These are phyloP conservation scores for Sesamia nonagrioides DNA, from an alignment of 1,140 invertebrate genomes.

Conservation along the genomic window DNA sequence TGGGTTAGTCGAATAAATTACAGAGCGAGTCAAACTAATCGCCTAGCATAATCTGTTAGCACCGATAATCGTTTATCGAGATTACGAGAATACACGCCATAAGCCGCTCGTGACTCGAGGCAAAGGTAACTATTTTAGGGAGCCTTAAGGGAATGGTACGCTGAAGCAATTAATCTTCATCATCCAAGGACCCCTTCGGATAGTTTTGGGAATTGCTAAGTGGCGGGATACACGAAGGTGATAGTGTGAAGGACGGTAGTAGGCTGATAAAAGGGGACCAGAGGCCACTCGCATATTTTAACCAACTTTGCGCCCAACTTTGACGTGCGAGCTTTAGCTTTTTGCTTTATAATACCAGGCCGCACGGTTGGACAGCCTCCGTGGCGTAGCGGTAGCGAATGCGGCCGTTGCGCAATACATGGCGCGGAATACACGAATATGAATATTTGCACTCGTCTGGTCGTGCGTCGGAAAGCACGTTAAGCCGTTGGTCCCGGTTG, in stretches of 20 bases:
- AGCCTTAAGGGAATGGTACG: slow-evolving; percentile 38
- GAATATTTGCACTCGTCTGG: too few relatives aligned
- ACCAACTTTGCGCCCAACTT: neutral
- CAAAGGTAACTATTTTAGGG: slow-evolving; percentile 30
- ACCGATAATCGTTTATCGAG: slow-evolving; percentile 31
- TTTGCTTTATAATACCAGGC: too few relatives aligned
- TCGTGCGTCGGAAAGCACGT: too few relatives aligned
- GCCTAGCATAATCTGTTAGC: neutral
- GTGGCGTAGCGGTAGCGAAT: too few relatives aligned
- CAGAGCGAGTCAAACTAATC: slow-evolving; percentile 13
- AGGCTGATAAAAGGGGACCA: neutral
- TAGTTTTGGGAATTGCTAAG: slow-evolving; percentile 43
- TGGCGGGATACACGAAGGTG: slow-evolving; percentile 36
- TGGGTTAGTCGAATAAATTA: slow-evolving; percentile 17
- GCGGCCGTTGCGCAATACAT: too few relatives aligned
- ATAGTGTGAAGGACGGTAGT: neutral
- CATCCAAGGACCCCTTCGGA: slow-evolving; percentile 45
- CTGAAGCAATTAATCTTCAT: slow-evolving; percentile 58
- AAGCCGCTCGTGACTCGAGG: neutral
- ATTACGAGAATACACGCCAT: slow-evolving; percentile 16
- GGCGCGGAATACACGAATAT: too few relatives aligned
- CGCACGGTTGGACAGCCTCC: too few relatives aligned
- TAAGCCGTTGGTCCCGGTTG: too few relatives aligned
- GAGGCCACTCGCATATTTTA: slow-evolving; percentile 2
- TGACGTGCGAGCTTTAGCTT: neutral